Evolutionary conservation across 2,113 vertebrate species (phyloP).

Genomic region (Myodes glareolus): DNA sequence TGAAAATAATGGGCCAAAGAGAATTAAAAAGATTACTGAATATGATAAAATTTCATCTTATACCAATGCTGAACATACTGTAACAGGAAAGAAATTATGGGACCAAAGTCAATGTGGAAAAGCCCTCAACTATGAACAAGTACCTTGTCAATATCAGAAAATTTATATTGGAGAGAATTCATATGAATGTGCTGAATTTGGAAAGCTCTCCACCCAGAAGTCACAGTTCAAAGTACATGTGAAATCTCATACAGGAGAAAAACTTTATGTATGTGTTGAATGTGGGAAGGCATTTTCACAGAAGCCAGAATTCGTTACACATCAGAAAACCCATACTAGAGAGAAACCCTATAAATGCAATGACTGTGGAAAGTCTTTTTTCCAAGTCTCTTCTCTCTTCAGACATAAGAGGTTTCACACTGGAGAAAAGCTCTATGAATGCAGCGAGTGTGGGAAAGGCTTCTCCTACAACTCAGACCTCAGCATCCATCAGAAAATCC

Average conservation of each 20-base stretch:
- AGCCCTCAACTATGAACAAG: constrained; percentile 60
- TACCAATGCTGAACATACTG: background rate
- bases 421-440: constrained; percentile 79
- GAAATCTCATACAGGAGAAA: constrained; percentile 63
- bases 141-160: constrained; percentile 65
- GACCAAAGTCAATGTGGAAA: constrained; percentile 55
- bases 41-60: constrained; percentile 28
- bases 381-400: constrained; percentile 86
- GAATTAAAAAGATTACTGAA: constrained; percentile 34
- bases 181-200: constrained; percentile 47
- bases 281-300: constrained; percentile 76
- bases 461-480: constrained; percentile 78
- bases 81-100: constrained; percentile 58
- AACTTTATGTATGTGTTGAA: constrained; percentile 72
- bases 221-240: constrained; percentile 62
- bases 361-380: constrained; percentile 79
- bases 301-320: constrained; percentile 62
- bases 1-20: constrained; percentile 36
- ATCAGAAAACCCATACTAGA: constrained; percentile 67
- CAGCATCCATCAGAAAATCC: constrained; percentile 75
- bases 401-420: constrained; percentile 82
- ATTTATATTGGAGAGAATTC: constrained; percentile 48
- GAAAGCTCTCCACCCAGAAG: constrained; percentile 60
- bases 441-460: constrained; percentile 72
- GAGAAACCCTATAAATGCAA: constrained; percentile 73